Percentiles rank a stretch among this genome's conserved stretches.
phyloP scores from a whole-genome alignment of 2,797 vertebrate genomes.

The Poecile montanus region DNA sequence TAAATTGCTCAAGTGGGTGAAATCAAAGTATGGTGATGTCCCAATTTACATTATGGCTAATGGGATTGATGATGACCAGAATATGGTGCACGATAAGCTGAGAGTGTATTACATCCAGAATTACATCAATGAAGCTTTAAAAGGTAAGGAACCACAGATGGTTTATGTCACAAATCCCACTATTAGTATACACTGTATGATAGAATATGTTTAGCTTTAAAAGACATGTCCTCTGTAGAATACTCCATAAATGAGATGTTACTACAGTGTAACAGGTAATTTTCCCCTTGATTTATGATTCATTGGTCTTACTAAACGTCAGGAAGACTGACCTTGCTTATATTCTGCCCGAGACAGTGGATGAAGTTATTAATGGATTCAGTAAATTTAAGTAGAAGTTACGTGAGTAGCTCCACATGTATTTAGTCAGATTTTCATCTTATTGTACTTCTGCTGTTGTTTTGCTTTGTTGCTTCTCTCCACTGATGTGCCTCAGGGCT shows the following conservation, averaged over 20 bases:
- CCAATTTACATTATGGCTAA: constrained; percentile 90
- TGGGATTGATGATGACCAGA: constrained; percentile 87
- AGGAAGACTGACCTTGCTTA: neutral
- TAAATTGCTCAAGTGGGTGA: constrained; percentile 91
- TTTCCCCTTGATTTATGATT: neutral
- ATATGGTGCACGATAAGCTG: constrained; percentile 84
- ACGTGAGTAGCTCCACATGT: neutral
- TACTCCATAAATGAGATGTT: neutral
- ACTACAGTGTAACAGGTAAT: neutral
- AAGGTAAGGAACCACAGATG: constrained; percentile 82
- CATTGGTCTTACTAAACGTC: neutral
- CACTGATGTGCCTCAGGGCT: neutral
- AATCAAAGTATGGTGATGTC: constrained; percentile 81
- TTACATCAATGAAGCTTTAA: constrained; percentile 95
- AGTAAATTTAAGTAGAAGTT: neutral
- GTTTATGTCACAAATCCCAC: neutral
- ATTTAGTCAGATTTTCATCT: constrained; percentile 31
- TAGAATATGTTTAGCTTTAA: neutral
- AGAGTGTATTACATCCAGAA: constrained; percentile 90
- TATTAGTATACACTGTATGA: neutral
- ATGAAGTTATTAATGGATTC: neutral
- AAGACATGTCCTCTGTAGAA: neutral
- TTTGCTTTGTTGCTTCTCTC: constrained; percentile 2
- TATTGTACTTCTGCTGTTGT: neutral
- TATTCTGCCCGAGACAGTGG: neutral